Evolutionary conservation across 2,113 vertebrate species (phyloP).

Genomic region (Gulo gulo): DNA sequence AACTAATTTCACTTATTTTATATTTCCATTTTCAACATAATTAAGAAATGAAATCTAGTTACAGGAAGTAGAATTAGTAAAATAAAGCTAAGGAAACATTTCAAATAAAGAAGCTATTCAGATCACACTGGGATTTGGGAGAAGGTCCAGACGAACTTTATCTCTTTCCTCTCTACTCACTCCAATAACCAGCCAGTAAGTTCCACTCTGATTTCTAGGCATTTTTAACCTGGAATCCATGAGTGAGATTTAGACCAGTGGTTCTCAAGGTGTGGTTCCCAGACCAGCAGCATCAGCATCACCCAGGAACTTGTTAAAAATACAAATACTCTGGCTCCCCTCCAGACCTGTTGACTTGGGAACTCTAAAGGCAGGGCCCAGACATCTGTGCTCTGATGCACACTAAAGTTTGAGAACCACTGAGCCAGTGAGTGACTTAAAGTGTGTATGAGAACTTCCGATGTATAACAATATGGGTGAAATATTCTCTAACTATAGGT

Average conservation of each 20-base stretch:
- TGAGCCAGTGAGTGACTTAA: neutral
- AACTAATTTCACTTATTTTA: neutral
- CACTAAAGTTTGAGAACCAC: neutral
- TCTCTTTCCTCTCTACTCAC: neutral
- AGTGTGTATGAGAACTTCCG: neutral
- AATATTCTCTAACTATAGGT: neutral
- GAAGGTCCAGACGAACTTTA: neutral
- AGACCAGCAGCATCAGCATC: neutral
- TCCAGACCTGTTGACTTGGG: neutral
- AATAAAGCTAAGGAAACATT: neutral
- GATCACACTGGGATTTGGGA: neutral
- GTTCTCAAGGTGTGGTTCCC: neutral
- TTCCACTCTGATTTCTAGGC: neutral
- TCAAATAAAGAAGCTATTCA: neutral
- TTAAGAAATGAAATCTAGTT: neutral
- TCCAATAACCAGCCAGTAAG: neutral
- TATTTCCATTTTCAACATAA: neutral
- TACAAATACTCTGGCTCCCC: neutral
- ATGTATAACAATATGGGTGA: neutral
- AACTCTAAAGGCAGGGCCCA: neutral
- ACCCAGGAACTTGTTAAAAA: neutral
- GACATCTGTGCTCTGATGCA: neutral
- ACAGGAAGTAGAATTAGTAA: neutral
- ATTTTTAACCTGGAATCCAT: neutral
- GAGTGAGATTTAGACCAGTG: neutral